These are phyloP conservation scores for Aquatica leii DNA, from an alignment of 2,888 invertebrate genomes.

Conservation along the genomic window DNA sequence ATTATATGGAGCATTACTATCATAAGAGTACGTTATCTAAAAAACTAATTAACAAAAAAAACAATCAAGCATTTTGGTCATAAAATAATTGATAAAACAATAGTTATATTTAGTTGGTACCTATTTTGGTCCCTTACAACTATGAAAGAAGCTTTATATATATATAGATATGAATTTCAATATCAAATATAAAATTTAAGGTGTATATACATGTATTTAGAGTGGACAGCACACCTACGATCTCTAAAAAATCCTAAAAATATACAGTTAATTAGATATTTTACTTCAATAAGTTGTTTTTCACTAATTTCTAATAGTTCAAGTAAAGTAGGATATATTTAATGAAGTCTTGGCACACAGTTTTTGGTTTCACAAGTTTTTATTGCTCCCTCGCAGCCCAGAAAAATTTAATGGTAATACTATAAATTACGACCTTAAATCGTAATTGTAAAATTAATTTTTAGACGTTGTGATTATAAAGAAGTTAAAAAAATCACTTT, in stretches of 20 bases:
- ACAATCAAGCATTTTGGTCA: neutral
- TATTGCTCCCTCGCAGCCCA: constrained; percentile 33
- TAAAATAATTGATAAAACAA: neutral
- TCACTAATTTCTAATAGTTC: constrained; percentile 20
- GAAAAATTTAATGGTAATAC: constrained; percentile 1
- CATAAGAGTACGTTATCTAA: too few relatives aligned
- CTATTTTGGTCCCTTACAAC: constrained; percentile 35
- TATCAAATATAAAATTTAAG: constrained; percentile 37
- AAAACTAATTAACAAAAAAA: too few relatives aligned
- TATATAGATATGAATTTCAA: constrained; percentile 28
- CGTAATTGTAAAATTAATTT: constrained; percentile 6
- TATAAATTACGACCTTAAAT: constrained; percentile 17
- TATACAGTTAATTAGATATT: constrained; percentile 15
- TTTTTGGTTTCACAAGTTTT: constrained; percentile 30
- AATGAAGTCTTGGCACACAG: constrained; percentile 29
- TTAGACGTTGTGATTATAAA: neutral
- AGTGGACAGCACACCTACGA: constrained; percentile 32
- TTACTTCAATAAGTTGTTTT: constrained; percentile 13
- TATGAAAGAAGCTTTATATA: constrained; percentile 29
- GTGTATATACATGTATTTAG: constrained; percentile 30
- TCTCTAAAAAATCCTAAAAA: constrained; percentile 28
- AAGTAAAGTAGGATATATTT: constrained; percentile 14
- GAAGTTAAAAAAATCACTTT: constrained; percentile 11
- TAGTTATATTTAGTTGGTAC: constrained; percentile 22
- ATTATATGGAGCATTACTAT: constrained; percentile 7